A percentile compares a stretch with the other conserved stretches of the same genome.
phyloP scores from a whole-genome alignment of 2,113 vertebrate genomes.

The Ciconia boyciana region DNA sequence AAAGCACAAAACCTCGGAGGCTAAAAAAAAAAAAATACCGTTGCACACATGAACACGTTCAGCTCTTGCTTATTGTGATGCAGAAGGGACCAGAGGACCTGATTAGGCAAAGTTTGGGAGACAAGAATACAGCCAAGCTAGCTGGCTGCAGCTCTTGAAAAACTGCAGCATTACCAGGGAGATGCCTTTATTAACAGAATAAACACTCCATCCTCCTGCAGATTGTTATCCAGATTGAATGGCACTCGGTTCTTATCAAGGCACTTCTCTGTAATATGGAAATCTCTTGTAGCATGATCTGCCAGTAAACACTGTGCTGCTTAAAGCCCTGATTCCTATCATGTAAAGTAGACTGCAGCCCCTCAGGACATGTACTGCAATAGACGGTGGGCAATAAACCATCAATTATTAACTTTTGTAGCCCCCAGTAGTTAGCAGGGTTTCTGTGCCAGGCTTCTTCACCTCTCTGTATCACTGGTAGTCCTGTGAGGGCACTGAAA shows the following conservation, averaged over 20 bases:
- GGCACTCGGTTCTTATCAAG: slow-evolving; percentile 30
- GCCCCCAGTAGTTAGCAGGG: background rate
- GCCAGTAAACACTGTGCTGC: background rate
- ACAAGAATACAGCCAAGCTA: background rate
- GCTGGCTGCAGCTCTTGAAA: background rate
- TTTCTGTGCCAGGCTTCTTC: background rate
- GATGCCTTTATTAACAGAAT: slow-evolving; percentile 22
- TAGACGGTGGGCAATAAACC: background rate
- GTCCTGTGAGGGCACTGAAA: background rate
- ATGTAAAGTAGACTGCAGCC: background rate
- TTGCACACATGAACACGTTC: background rate
- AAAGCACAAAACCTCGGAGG: background rate
- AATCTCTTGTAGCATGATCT: background rate
- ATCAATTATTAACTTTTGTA: background rate
- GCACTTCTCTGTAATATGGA: background rate
- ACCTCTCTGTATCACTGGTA: background rate
- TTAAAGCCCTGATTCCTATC: background rate
- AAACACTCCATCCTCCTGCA: background rate
- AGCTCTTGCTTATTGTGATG: background rate
- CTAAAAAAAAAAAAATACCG: background rate
- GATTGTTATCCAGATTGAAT: slow-evolving; percentile 10
- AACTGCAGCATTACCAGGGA: background rate
- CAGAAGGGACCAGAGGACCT: background rate
- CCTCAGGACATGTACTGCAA: background rate
- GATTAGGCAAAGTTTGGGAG: background rate